Base-by-base conservation (phyloP, 2,797 vertebrate genomes). In the Sorex maritimensis region DNA sequence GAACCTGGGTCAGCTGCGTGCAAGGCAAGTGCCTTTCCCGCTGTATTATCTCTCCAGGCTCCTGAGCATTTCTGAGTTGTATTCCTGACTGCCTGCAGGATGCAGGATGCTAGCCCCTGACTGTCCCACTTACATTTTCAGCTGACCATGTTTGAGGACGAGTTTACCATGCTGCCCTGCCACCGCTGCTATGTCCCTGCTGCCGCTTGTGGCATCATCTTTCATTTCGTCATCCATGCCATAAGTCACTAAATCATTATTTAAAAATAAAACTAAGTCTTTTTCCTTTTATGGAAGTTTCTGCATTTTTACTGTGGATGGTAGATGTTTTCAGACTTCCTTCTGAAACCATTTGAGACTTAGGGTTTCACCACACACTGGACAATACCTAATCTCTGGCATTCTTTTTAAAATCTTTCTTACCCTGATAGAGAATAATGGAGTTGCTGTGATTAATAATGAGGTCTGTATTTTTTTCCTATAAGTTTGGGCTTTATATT, bases 271-370 rank as follows among this genome's bases (percentile, higher is more conserved):
- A 81, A 61, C 49, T 63, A 19, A 28, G 65, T 28, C 15, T 13
- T 49, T 84, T 79, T 81, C 83, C 83, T 95, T 95, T 84, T 95
- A 93, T 72, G 67, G 95, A 93, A 88, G 73, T 93, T 81, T 95
- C 81, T 88, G 34, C 82, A 86, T 77, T 69, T 69, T 95, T 90
- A 24, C 83, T 88, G 2, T 71, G 11, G 86, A 78, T 69, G 89
- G 63, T 58, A 19, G 41, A 12, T 24, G 10, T 21, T 73, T 55
- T 63, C 73, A 93, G 74, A 14, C 69, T 83, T 93, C 86, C 67
- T 86, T 74, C 65, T 34, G 63, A 38, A 91, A 17, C 30, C 49
- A n/a, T 74, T 63, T 82, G n/a, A 94, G 87, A 83, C 78, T 38
- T 84, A 87, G 63, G 30, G 26, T 87, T 95, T 93, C 55, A 61